Evolutionary conservation across 2,888 invertebrate species (phyloP).

Genomic region (Eupeodes luniger): DNA sequence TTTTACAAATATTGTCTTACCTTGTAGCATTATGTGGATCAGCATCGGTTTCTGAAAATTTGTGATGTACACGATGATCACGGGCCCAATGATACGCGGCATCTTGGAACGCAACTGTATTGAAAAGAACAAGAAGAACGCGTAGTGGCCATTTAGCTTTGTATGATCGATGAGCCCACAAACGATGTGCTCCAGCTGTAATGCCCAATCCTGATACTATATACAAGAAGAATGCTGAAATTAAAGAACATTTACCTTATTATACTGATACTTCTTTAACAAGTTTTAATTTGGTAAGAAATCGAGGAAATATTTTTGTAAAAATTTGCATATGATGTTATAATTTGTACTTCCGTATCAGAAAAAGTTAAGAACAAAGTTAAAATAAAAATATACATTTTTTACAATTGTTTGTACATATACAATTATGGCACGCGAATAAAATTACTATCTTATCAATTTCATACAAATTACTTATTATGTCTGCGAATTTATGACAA

Average conservation of each 20-base stretch:
- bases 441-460: slow-evolving; percentile 27
- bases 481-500: background rate
- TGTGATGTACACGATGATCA: slow-evolving; percentile 95
- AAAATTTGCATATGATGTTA: no score
- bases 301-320: no score
- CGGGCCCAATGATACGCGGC: slow-evolving; percentile 91
- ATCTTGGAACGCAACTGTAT: slow-evolving; percentile 96
- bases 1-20: slow-evolving; percentile 45
- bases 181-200: slow-evolving; percentile 97
- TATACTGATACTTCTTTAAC: no score
- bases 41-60: slow-evolving; percentile 96
- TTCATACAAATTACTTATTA: slow-evolving; percentile 10
- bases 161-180: slow-evolving; percentile 98
- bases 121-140: slow-evolving; percentile 91
- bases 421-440: slow-evolving; percentile 54
- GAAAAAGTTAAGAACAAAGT: background rate
- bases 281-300: no score
- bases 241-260: slow-evolving; percentile 36
- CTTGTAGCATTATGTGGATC: slow-evolving; percentile 95
- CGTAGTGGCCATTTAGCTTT: slow-evolving; percentile 96
- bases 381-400: background rate
- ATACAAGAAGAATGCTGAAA: slow-evolving; percentile 90
- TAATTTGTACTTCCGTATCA: no score
- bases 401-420: no score
- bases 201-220: slow-evolving; percentile 94